These are phyloP conservation scores for Ginglymostoma cirratum DNA, from an alignment of 2,113 vertebrate genomes.

Conservation along the genomic window DNA sequence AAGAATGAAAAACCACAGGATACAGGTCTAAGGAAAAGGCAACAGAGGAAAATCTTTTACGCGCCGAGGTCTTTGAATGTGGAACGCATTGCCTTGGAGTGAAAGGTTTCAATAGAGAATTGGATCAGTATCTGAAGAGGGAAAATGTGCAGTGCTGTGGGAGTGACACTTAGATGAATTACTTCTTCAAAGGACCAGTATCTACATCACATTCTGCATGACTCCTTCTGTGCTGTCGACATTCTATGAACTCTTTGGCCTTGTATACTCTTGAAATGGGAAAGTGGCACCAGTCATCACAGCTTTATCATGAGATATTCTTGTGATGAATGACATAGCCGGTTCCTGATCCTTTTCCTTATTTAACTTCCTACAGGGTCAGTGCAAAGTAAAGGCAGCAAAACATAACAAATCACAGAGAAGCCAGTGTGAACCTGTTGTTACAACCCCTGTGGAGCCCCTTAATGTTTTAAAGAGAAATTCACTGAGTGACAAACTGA, in stretches of 20 bases:
- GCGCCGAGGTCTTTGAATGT: background rate
- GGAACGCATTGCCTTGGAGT: background rate
- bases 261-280: background rate
- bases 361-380: background rate
- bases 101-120: background rate
- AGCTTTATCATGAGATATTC: background rate
- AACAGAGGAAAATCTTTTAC: background rate
- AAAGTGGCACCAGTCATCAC: background rate
- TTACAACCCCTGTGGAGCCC: background rate
- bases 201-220: background rate
- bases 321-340: background rate
- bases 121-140: background rate
- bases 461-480: background rate
- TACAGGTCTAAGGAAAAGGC: background rate
- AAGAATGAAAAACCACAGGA: background rate
- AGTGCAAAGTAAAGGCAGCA: background rate
- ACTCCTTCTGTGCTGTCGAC: too few relatives aligned
- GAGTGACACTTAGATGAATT: background rate
- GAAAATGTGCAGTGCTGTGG: background rate
- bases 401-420: background rate
- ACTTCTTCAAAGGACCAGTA: background rate
- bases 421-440: background rate
- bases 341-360: background rate
- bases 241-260: background rate
- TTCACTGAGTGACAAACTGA: background rate